phyloP scores from a whole-genome alignment of 2,888 invertebrate genomes.

The Auanema sp. region DNA sequence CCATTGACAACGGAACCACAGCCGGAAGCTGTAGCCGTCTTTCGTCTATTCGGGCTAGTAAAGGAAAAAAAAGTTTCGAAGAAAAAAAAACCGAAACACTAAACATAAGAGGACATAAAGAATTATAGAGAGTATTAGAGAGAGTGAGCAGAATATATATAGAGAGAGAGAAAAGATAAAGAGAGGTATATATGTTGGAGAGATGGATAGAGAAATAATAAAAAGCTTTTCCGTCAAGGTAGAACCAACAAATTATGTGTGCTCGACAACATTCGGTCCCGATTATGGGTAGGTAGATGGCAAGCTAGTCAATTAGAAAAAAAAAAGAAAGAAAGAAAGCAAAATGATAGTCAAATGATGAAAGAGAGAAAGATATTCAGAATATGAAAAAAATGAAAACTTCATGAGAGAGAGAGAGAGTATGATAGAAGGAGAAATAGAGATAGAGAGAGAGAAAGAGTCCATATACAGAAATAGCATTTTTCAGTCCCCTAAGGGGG shows the following conservation, averaged over 20 bases:
- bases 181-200: neutral
- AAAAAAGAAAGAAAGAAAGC: neutral
- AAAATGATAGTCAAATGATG: neutral
- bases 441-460: neutral
- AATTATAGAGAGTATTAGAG: neutral
- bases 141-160: neutral
- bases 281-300: too few species aligned
- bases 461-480: neutral
- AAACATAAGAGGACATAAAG: neutral
- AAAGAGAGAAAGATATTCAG: neutral
- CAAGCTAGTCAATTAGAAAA: neutral
- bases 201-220: neutral
- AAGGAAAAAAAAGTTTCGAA: neutral
- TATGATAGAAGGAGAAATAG: neutral
- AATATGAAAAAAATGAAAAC: too few species aligned
- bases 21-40: too few species aligned
- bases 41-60: neutral
- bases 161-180: conserved; percentile 4
- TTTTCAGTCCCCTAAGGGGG: neutral
- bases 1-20: too few species aligned
- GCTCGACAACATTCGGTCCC: neutral
- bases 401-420: neutral
- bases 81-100: conserved; percentile 11
- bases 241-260: conserved; percentile 2
- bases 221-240: conserved; percentile 4